Evolutionary conservation across 2,888 invertebrate species (phyloP).

Genomic region (Agrotis segetum): DNA sequence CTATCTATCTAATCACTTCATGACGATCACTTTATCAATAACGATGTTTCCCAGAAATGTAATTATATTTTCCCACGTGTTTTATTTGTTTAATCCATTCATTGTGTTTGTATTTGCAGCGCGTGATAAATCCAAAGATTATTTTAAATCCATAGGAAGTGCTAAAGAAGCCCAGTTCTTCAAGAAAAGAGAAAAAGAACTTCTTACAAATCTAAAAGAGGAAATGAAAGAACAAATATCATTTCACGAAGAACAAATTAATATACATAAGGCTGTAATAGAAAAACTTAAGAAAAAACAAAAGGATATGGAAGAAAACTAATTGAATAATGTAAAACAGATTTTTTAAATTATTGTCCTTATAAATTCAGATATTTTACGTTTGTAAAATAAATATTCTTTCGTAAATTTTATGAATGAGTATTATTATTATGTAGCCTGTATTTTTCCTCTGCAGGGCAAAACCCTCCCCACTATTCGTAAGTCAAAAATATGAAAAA

Average conservation of each 20-base stretch:
- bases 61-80: not conserved
- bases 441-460: no score
- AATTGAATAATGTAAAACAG: not conserved
- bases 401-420: not conserved
- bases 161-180: constrained; percentile 37
- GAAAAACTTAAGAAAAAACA: constrained; percentile 16
- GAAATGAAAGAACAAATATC: constrained; percentile 5
- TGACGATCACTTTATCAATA: not conserved
- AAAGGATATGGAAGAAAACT: not conserved
- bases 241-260: constrained; percentile 34
- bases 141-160: constrained; percentile 13
- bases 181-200: constrained; percentile 3
- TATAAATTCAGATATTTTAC: not conserved
- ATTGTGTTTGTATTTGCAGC: not conserved
- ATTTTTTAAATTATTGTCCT: not conserved
- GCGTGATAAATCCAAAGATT: not conserved
- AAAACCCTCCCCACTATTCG: no score
- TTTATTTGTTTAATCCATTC: not conserved
- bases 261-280: constrained; percentile 3
- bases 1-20: no score
- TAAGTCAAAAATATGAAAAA: no score
- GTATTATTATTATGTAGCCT: no score
- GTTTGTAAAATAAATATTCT: not conserved
- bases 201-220: constrained; percentile 1
- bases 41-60: not conserved